These are phyloP conservation scores for Atractosteus spatula DNA, from an alignment of 2,113 vertebrate species.

Conservation along the genomic window DNA sequence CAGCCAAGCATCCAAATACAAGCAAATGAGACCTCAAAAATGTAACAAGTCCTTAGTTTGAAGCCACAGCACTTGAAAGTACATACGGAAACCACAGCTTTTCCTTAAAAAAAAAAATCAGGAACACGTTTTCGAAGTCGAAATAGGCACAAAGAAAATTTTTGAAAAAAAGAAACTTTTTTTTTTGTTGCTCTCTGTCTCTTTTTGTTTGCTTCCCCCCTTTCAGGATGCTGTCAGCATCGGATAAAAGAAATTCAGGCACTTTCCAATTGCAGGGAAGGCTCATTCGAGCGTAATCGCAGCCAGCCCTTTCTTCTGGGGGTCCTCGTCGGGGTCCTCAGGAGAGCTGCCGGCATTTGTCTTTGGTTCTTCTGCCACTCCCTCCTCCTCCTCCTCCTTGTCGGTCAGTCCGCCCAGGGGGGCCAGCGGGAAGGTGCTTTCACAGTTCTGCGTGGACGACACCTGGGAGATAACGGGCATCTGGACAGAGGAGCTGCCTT, in stretches of 20 bases:
- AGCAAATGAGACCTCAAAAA: conserved; percentile 5
- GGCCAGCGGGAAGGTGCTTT: conserved; percentile 84
- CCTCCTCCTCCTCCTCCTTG: conserved; percentile 63
- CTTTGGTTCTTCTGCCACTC: conserved; percentile 63
- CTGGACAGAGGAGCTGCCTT: conserved; percentile 82
- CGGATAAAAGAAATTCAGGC: conserved; percentile 84
- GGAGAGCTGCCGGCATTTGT: conserved; percentile 60
- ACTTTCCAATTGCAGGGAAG: conserved; percentile 84
- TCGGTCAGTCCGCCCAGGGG: conserved; percentile 78
- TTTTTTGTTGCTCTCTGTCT: conserved; percentile 14
- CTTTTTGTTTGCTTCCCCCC: conserved; percentile 52
- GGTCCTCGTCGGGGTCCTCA: conserved; percentile 69
- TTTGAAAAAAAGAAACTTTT: conserved; percentile 18
- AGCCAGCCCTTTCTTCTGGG: conserved; percentile 78
- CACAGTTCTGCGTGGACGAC: conserved; percentile 94
- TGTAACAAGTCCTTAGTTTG: conserved; percentile 5
- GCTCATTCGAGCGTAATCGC: conserved; percentile 86
- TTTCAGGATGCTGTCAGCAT: conserved; percentile 55
- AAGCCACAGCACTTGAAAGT: conserved; percentile 41
- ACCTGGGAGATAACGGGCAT: conserved; percentile 89
- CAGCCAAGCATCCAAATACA: conserved; percentile 21
- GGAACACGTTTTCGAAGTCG: conserved; percentile 21
- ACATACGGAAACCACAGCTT: conserved; percentile 40
- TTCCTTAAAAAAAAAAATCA: conserved; percentile 24
- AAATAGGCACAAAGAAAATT: conserved; percentile 36